Evolutionary conservation across 2,113 vertebrate genomes (phyloP).

Genomic region (Glaucidium brasilianum): DNA sequence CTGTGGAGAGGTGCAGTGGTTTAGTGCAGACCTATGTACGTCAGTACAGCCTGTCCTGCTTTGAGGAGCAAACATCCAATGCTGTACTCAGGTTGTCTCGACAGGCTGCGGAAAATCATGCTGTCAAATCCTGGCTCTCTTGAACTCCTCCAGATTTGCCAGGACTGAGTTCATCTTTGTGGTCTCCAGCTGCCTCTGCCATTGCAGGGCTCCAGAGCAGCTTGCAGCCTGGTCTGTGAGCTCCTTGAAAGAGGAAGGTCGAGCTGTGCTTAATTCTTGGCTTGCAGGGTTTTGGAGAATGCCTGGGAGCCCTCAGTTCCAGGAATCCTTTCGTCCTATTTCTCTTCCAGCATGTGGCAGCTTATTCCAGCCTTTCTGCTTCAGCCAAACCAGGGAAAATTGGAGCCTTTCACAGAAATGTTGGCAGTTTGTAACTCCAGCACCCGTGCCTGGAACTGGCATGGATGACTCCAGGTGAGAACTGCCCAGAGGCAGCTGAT

Average conservation of each 20-base stretch:
- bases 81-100: not conserved
- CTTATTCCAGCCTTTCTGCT: not conserved
- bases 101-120: not conserved
- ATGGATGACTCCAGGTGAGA: not conserved
- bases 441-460: not conserved
- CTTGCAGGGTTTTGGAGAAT: not conserved
- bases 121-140: not conserved
- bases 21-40: not conserved
- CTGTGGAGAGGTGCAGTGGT: not conserved
- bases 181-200: not conserved
- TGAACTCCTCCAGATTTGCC: not conserved
- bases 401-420: not conserved
- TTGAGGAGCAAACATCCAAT: not conserved
- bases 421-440: not conserved
- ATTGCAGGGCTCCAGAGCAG: not conserved
- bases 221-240: not conserved
- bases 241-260: not conserved
- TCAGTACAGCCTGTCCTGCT: not conserved
- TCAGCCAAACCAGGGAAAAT: not conserved
- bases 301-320: not conserved
- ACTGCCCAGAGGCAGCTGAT: not conserved
- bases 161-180: not conserved
- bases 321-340: not conserved
- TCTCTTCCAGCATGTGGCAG: constrained; percentile 1
- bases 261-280: not conserved